phyloP scores from a whole-genome alignment of 2,113 vertebrate species.

The Nothobranchius furzeri region DNA sequence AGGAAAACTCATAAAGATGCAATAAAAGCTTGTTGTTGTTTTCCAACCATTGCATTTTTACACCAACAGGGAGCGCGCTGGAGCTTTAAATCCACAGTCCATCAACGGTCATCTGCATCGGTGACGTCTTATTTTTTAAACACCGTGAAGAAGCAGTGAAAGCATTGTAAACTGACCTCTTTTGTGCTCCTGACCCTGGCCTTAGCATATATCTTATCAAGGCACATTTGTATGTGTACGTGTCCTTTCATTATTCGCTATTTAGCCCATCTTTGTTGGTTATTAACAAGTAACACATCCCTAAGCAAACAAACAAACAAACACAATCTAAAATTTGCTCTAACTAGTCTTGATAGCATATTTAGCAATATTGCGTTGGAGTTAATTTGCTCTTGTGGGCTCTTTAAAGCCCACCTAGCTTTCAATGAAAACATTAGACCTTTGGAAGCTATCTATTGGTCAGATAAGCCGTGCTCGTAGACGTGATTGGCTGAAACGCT shows the following conservation, averaged over 20 bases:
- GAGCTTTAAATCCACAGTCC: slow-evolving; percentile 17
- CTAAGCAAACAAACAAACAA: no score
- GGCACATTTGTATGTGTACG: no score
- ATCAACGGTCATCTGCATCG: background rate
- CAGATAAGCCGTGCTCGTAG: background rate
- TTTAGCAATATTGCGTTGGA: slow-evolving; percentile 6
- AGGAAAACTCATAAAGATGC: background rate
- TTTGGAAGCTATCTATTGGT: slow-evolving; percentile 53
- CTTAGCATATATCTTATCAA: background rate
- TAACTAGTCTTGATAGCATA: background rate
- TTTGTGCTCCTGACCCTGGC: background rate
- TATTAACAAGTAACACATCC: no score
- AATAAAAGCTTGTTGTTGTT: slow-evolving; percentile 6
- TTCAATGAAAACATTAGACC: slow-evolving; percentile 21
- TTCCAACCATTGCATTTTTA: slow-evolving; percentile 2
- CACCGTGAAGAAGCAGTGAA: background rate
- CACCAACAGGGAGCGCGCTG: slow-evolving; percentile 62
- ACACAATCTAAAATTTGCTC: no score
- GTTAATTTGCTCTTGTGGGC: slow-evolving; percentile 22
- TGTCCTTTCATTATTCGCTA: no score
- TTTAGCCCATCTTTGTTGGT: no score
- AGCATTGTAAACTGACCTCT: background rate
- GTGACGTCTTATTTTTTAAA: no score
- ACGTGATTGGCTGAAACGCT: slow-evolving; percentile 31
- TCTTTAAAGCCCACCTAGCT: slow-evolving; percentile 68